These are phyloP conservation scores for Trichacis sp. DNA, from an alignment of 2,888 invertebrate species.

Conservation along the genomic window DNA sequence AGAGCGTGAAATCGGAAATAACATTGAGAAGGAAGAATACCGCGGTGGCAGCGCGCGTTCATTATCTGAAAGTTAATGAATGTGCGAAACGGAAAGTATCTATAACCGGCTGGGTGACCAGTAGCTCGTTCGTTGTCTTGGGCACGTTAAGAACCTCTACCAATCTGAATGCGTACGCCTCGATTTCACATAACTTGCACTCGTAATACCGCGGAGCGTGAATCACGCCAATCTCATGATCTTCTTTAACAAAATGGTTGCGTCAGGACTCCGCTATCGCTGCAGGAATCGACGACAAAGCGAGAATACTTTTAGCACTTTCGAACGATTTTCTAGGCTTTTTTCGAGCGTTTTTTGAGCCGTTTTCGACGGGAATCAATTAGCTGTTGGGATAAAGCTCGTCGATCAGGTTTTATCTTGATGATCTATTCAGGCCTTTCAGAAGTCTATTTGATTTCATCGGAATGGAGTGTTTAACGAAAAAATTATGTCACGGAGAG, in stretches of 20 bases:
- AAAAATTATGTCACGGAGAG: too few species aligned
- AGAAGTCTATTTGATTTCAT: too few species aligned
- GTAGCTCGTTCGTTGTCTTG: constrained; percentile 40
- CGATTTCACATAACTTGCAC: constrained; percentile 36
- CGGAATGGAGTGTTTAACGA: too few species aligned
- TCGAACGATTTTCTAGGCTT: too few species aligned
- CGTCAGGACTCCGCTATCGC: constrained; percentile 22
- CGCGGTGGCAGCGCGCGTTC: background rate
- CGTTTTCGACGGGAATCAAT: background rate
- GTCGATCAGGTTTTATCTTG: background rate
- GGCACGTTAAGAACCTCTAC: constrained; percentile 33
- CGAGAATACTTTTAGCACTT: background rate
- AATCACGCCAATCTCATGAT: too few species aligned
- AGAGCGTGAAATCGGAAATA: background rate
- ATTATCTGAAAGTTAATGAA: background rate
- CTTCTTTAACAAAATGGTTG: constrained; percentile 24
- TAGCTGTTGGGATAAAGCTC: background rate
- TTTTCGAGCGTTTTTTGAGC: background rate
- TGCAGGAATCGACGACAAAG: constrained; percentile 19
- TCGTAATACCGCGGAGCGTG: constrained; percentile 34
- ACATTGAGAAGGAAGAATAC: background rate
- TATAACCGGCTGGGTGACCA: too few species aligned
- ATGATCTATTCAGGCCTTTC: background rate
- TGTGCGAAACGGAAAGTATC: too few species aligned
- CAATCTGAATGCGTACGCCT: constrained; percentile 37